Base-by-base conservation (phyloP, 2,888 invertebrate species). In the Sminthurides aquaticus region DNA sequence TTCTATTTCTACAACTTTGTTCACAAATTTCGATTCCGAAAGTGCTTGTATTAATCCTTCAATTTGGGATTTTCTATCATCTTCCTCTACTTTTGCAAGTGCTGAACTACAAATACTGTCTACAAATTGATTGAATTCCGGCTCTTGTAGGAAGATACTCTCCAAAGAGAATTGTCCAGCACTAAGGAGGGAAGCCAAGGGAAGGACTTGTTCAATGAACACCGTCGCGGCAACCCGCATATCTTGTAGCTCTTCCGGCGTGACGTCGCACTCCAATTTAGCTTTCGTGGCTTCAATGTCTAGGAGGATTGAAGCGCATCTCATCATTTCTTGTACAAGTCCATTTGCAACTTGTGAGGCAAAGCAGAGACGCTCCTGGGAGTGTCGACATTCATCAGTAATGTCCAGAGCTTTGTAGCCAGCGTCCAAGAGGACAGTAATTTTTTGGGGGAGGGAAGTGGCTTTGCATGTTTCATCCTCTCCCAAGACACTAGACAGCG, bases 131-230 rank as follows among this genome's bases (percentile, higher is more conserved):
- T 62, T 18, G 49, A 72, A 67, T 24, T 64, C 66, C 0, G 73
- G 71, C 49, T 71, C 65, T 26, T 69, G 65, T 60, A 49, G 65
- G 34, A 73, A 72, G 57, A 73, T 71, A 26, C 49, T 57, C 57
- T 73, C 73, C 20, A 73, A 49, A 18, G 64, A 66, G 1, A 72
- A 60, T 28, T 69, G 66, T 1, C 70, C 71, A n/a, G 68, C 29
- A 22, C 70, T 69, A 18, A 73, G 43, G 0, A 72, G 49, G 1
- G 63, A 57, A 1, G 69, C 69, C 8, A 73, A 62, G 2, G 71
- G 71, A 2, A 66, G 55, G 2, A 66, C 69, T 3, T 69, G 68
- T 29, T 72, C 71, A 60, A 71, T 67, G 24, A 73, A 64, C 11
- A 54, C 24, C 15, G 49, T 54, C 0, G 67, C 62, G 11, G 60